A percentile compares a stretch with the other conserved stretches of the same genome.
phyloP scores from a whole-genome alignment of 2,888 invertebrate species.

The Trissolcus japonicus region DNA sequence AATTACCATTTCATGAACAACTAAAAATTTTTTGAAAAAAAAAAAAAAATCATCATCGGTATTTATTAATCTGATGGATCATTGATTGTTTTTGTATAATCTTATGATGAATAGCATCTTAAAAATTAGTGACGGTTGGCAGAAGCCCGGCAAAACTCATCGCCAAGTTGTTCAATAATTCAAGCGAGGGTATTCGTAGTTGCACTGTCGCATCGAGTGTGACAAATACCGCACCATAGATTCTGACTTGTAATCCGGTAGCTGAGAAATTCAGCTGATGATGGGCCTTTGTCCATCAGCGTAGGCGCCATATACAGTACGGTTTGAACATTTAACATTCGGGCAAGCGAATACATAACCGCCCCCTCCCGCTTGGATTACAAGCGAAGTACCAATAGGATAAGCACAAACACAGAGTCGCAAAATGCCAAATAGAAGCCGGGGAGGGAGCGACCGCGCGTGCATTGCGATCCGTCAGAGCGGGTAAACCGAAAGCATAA shows the following conservation, averaged over 20 bases:
- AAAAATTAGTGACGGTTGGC: not conserved
- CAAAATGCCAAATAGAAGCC: slow-evolving; percentile 52
- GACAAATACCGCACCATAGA: slow-evolving; percentile 43
- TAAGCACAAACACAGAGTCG: slow-evolving; percentile 57
- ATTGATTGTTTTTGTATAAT: not conserved
- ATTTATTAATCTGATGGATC: too few species aligned
- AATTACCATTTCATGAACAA: too few species aligned
- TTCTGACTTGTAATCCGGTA: slow-evolving; percentile 37
- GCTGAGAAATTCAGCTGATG: slow-evolving; percentile 68
- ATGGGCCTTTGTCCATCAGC: slow-evolving; percentile 65
- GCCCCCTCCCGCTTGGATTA: slow-evolving; percentile 68
- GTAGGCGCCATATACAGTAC: slow-evolving; percentile 57
- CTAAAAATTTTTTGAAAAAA: too few species aligned
- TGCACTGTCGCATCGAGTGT: slow-evolving; percentile 25
- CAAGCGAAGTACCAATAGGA: slow-evolving; percentile 57
- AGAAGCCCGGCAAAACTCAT: not conserved
- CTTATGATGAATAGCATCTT: not conserved
- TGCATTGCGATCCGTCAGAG: slow-evolving; percentile 76
- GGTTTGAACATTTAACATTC: slow-evolving; percentile 60
- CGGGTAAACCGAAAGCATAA: slow-evolving; percentile 76
- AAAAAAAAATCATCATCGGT: too few species aligned
- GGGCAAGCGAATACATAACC: slow-evolving; percentile 59
- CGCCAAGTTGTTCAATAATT: slow-evolving; percentile 9
- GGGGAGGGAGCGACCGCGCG: slow-evolving; percentile 65
- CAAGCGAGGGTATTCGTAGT: slow-evolving; percentile 9